Evolutionary conservation across 2,888 invertebrate genomes (phyloP), one percentile per base, ranked within the genome.

Genomic region (Leptogaster cylindrica): DNA sequence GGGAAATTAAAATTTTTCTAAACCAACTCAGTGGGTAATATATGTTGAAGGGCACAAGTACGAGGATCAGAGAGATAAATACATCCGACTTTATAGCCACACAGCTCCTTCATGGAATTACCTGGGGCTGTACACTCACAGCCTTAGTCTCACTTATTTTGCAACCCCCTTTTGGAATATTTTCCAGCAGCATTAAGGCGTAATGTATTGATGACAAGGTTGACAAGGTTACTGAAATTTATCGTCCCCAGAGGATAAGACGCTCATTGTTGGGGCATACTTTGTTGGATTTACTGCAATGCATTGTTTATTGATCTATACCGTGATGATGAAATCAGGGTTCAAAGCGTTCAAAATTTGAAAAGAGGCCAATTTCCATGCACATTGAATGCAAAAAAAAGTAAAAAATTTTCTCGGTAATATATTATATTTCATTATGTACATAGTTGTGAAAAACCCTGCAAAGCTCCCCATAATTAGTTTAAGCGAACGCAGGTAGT

Each of bases 191-290:
- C 61, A 66, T 66, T 66, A 66, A 66, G 55, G 66, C 25, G 66
- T 66, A 66, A 66, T 66, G 66, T 66, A 66, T 66, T 66, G 66
- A 66, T 58, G 66, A 66, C 66, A 66, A 48, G 66, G 66, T 67
- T 52, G 64, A 63, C 64, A 41, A 46, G 51, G 51, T 63, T 63
- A 64, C 64, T 44, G 52, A 61, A 66, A 66, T 67, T 67, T 67
- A 64, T 52, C 52, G 67, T 36, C 44, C 66, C 48, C 55, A 27
- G 28, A 12, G 52, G 44, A 44, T 16, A n/a, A 20, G 25, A 44
- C 41, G 55, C 44, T 44, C 41, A 44, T 61, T 61, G 61, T 61
- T 61, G 44, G 44, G 44, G 18, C 41, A 31, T 16, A 12, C 14
- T n/a, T 44, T 7, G 10, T 8, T 4, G 12, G 6, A 25, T 48